Evolutionary conservation across 2,888 invertebrate genomes (phyloP), one percentile per base, ranked within the genome.

Genomic region (Cephus pygmeus): DNA sequence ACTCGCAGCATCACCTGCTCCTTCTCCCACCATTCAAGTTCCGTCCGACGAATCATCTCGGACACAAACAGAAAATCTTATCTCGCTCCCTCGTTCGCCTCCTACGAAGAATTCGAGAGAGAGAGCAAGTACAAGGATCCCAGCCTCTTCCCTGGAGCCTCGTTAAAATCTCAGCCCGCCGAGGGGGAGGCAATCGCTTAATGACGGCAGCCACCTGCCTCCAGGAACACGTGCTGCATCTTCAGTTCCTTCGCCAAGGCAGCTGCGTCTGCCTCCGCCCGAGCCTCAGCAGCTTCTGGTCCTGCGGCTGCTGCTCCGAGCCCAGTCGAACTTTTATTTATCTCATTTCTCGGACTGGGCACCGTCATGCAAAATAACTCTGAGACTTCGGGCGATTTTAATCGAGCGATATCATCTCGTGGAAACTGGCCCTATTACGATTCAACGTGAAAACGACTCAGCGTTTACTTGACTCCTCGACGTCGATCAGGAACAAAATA

Each of bases 121-220:
- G 35, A 31, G 36, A 9, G 30, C 6, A 30, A 73, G 34, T 33
- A 31, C 34, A 30, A 56, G 68, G 75, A 23, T 76, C 69, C 74
- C 73, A 73, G 69, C 78, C 79, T 78, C 75, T 74, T 78, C 34
- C 76, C 23, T 6, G 40, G 81, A 81, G 79, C 82, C 80, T 80
- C 82, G 85, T 86, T 88, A 82, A 88, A 90, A 90, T 90, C 90
- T 88, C 88, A 83, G 88, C 83, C 84, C 76, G 80, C 36, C 81
- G 87, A 88, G 88, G 84, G 88, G 88, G 88, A 88, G 85, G 84
- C 86, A 87, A 89, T 89, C 87, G 86, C 86, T 88, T 87, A 86
- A 88, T 88, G 85, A 89, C 90, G 88, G 85, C 87, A 87, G 85
- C 90, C 91, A 91, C 91, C 91, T 91, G 91, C 91, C 89, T 83